Evolutionary conservation across 2,113 vertebrate species (phyloP).

Genomic region (Natator depressus): DNA sequence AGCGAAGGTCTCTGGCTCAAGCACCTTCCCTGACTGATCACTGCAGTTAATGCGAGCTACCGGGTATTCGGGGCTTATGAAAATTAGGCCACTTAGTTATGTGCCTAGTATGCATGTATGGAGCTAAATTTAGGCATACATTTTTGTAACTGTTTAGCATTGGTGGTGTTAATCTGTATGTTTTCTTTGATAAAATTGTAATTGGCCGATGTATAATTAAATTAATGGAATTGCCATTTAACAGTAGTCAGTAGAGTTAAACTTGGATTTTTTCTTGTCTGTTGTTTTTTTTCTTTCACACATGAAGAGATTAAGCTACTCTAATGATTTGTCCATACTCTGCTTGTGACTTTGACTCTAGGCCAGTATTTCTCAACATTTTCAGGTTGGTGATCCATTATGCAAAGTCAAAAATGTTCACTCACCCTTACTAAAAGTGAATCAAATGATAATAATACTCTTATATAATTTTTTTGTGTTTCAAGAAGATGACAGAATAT

Average conservation of each 20-base stretch:
- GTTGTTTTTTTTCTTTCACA: not conserved
- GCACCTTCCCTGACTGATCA: not conserved
- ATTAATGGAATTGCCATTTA: not conserved
- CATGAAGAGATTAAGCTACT: not conserved
- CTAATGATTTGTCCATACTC: not conserved
- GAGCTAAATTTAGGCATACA: not conserved
- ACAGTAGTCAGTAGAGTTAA: not conserved
- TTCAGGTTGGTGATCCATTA: not conserved
- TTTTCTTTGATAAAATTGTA: not conserved
- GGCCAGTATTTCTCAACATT: not conserved
- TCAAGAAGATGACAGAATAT: not conserved
- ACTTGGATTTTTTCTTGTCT: not conserved
- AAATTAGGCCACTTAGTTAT: not conserved
- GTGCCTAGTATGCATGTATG: not conserved
- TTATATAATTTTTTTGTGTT: not conserved
- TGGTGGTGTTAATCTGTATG: not conserved
- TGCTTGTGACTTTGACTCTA: not conserved
- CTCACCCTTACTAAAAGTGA: not conserved
- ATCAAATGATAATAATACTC: not conserved
- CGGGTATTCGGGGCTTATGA: not conserved
- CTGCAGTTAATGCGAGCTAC: not conserved
- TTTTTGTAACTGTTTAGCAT: not conserved
- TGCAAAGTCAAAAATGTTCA: not conserved
- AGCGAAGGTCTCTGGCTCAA: rapidly evolving
- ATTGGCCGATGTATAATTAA: not conserved